These are phyloP conservation scores for Pocillopora damicornis DNA, from an alignment of 64 coral and sea anemone species.

Conservation along the genomic window DNA sequence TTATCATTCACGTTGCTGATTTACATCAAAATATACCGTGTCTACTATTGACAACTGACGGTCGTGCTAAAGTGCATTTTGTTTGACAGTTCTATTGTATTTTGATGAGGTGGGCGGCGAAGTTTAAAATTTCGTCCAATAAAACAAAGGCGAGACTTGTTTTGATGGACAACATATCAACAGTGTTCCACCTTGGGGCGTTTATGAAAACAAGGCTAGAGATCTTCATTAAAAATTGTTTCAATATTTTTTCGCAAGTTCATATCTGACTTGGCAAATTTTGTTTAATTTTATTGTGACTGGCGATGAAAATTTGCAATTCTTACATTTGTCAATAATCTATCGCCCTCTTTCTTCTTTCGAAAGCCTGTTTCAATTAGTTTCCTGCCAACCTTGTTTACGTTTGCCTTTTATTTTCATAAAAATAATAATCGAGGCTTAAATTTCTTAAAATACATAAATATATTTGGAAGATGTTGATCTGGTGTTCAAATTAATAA, in stretches of 20 bases:
- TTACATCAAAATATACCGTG: slow-evolving; percentile 66
- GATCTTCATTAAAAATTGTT: slow-evolving; percentile 20
- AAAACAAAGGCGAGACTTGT: slow-evolving; percentile 50
- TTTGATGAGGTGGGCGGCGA: slow-evolving; percentile 69
- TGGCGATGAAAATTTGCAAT: not conserved
- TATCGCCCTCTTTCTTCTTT: not conserved
- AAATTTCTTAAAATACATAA: slow-evolving; percentile 5
- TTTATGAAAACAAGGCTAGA: slow-evolving; percentile 4
- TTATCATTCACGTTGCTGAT: slow-evolving; percentile 57
- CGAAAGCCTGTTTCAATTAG: not conserved
- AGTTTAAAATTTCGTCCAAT: slow-evolving; percentile 54
- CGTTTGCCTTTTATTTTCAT: not conserved
- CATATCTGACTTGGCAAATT: not conserved
- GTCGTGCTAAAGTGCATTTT: slow-evolving; percentile 45
- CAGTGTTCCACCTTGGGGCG: slow-evolving; percentile 6
- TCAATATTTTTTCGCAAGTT: not conserved
- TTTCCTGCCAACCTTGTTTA: not conserved
- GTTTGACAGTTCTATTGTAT: slow-evolving; percentile 54
- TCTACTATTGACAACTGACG: slow-evolving; percentile 35
- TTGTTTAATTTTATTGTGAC: not conserved
- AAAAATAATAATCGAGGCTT: not conserved
- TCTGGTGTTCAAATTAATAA: not conserved
- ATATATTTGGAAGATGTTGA: not conserved
- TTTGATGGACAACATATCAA: slow-evolving; percentile 47
- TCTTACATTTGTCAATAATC: not conserved